These are phyloP conservation scores for Limenitis camilla DNA, from an alignment of 2,888 invertebrate species.

Conservation along the genomic window DNA sequence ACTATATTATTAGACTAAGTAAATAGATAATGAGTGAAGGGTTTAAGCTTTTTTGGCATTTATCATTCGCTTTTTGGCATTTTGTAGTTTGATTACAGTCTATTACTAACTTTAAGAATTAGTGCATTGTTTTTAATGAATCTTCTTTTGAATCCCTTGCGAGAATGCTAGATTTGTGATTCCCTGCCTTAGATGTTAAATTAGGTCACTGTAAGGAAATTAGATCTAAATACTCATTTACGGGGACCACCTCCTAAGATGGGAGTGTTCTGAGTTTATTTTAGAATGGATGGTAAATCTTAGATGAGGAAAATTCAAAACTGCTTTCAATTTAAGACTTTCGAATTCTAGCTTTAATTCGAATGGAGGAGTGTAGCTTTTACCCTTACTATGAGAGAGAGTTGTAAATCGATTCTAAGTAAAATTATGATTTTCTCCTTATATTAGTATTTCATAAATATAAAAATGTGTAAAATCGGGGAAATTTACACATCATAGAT, in stretches of 20 bases:
- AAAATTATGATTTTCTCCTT: constrained; percentile 33
- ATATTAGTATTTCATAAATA: constrained; percentile 36
- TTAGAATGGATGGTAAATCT: constrained; percentile 37
- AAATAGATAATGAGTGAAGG: constrained; percentile 30
- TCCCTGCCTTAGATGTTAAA: constrained; percentile 54
- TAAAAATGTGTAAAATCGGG: constrained; percentile 62
- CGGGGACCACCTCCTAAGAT: constrained; percentile 63
- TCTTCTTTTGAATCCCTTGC: constrained; percentile 41
- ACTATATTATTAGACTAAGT: constrained; percentile 45
- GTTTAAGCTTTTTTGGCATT: constrained; percentile 68
- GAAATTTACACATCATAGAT: constrained; percentile 66
- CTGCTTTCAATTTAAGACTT: constrained; percentile 56
- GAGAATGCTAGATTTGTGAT: constrained; percentile 60
- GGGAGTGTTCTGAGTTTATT: constrained; percentile 58
- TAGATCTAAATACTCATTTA: constrained; percentile 38
- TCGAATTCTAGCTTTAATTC: constrained; percentile 50
- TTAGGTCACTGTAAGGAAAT: constrained; percentile 48
- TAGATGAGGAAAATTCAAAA: constrained; percentile 42
- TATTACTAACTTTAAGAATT: constrained; percentile 44
- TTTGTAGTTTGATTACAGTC: constrained; percentile 52
- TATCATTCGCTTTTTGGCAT: constrained; percentile 63
- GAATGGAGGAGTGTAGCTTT: constrained; percentile 34
- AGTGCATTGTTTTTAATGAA: constrained; percentile 39
- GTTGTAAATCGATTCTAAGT: constrained; percentile 58
- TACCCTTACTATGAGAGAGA: constrained; percentile 47